Conservation (phyloP, 2,888 invertebrate species). For the Suillia variegata region DNA sequence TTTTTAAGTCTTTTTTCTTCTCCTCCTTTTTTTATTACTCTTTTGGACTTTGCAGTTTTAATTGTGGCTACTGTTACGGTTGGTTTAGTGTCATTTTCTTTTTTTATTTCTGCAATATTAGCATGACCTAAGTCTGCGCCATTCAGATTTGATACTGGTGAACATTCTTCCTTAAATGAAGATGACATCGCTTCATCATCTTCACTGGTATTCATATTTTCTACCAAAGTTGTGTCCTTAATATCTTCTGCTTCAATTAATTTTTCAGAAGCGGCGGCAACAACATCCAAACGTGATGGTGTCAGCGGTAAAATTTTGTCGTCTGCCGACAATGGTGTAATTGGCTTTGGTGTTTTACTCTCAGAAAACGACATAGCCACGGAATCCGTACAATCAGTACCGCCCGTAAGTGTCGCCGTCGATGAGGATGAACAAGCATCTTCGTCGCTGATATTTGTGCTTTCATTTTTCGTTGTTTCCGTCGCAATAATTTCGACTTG, state of each 20-base stretch:
- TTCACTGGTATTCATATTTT: conserved; percentile 53
- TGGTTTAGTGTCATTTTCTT: conserved; percentile 1
- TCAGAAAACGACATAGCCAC: background rate
- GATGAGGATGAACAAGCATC: conserved; percentile 21
- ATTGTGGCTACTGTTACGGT: background rate
- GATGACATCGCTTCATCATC: conserved; percentile 38
- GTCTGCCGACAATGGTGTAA: no score
- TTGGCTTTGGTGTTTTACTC: conserved; percentile 25
- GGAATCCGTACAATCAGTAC: conserved; percentile 10
- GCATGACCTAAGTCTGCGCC: no score
- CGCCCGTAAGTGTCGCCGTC: conserved; percentile 15
- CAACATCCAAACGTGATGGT: no score
- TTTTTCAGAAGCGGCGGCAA: no score
- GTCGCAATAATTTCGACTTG: background rate
- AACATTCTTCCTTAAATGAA: no score
- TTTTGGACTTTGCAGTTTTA: no score
- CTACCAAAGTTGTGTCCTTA: conserved; percentile 28
- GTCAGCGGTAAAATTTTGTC: no score
- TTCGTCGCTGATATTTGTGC: conserved; percentile 10
- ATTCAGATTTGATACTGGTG: conserved; percentile 9
- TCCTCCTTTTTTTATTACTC: conserved; percentile 27
- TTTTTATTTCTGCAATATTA: no score
- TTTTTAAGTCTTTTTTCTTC: conserved; percentile 56
- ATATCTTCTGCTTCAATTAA: conserved; percentile 25
- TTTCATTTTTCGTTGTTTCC: background rate